These are phyloP conservation scores for Ormyrus labotus DNA, from an alignment of 2,888 invertebrate genomes.

Conservation along the genomic window DNA sequence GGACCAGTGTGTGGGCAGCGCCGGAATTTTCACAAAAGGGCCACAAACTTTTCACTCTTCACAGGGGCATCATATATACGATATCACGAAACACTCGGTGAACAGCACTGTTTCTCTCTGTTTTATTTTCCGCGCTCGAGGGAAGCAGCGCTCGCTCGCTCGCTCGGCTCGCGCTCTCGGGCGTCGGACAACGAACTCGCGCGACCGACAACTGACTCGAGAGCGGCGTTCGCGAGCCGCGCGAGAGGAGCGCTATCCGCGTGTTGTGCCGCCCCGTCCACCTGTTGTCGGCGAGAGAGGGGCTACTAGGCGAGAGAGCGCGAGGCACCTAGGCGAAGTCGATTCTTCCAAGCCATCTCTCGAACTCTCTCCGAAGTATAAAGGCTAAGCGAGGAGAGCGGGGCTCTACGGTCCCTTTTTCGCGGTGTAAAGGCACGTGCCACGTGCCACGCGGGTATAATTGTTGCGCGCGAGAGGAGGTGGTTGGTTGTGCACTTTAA, in stretches of 20 bases:
- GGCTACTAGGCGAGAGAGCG: not conserved
- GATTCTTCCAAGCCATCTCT: too few relatives aligned
- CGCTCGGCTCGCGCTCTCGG: not conserved
- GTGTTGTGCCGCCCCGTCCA: too few relatives aligned
- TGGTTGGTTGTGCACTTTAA: too few relatives aligned
- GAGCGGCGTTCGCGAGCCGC: slow-evolving; percentile 61
- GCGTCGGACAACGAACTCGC: slow-evolving; percentile 72
- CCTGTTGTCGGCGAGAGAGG: not conserved
- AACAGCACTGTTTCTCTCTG: not conserved
- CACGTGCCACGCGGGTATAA: too few relatives aligned
- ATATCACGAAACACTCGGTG: not conserved
- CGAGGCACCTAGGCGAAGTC: not conserved
- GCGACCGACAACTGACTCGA: slow-evolving; percentile 63
- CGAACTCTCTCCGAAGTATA: too few relatives aligned
- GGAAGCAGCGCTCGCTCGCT: not conserved
- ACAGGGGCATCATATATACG: not conserved
- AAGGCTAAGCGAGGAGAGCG: too few relatives aligned
- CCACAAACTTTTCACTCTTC: not conserved
- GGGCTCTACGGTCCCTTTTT: too few relatives aligned
- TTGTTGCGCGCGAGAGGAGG: too few relatives aligned
- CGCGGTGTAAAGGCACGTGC: too few relatives aligned
- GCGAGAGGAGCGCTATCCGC: slow-evolving; percentile 41
- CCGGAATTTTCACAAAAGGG: too few relatives aligned
- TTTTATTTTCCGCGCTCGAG: not conserved
- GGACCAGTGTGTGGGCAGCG: too few relatives aligned